Evolutionary conservation across 2,888 invertebrate genomes (phyloP), one percentile per base, ranked within the genome.

Genomic region (Phymatocera aterrima): DNA sequence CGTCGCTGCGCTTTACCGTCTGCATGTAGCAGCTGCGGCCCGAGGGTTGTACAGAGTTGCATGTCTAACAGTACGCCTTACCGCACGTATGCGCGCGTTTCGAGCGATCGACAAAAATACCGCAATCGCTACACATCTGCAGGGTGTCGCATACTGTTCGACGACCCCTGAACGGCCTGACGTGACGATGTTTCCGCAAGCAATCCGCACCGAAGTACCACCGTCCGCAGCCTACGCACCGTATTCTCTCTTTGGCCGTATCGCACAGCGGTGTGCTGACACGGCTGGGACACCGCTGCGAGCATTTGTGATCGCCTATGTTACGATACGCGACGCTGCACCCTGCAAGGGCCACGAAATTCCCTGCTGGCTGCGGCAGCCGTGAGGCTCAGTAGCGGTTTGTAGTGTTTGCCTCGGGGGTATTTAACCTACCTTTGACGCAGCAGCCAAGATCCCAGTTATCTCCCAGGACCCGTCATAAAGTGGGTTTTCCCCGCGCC

Each of bases 291-390:
- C 64, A 64, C 3, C 18, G 34, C 8, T 64, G 34, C 8, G 64
- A 64, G 37, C 64, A 61, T 4, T 15, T 34, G 61, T 31, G 61
- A 21, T 34, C 31, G 4, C n/a, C 61, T 3, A 5, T 1, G 2
- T 34, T 5, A 4, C 61, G 61, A 34, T 61, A 61, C 1, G 61
- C 12, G 3, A 61, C 2, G 34, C 31, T 61, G 34, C 61, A 61
- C n/a, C n/a, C n/a, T n/a, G n/a, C n/a, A n/a, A 1, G 31, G 61
- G 5, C 31, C 18, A 34, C 61, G 31, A 80, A 86, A 87, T 61
- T 82, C 82, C 0, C 83, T 83, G 79, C 86, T 86, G 40, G 80
- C 82, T 3, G 75, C 46, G 12, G 77, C 68, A 3, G 70, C 80
- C 0, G 77, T 12, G 5, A 61, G 5, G 8, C 31, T 61, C 8